Evolutionary conservation across 2,113 vertebrate genomes (phyloP).

Genomic region (Charadrius vociferus): DNA sequence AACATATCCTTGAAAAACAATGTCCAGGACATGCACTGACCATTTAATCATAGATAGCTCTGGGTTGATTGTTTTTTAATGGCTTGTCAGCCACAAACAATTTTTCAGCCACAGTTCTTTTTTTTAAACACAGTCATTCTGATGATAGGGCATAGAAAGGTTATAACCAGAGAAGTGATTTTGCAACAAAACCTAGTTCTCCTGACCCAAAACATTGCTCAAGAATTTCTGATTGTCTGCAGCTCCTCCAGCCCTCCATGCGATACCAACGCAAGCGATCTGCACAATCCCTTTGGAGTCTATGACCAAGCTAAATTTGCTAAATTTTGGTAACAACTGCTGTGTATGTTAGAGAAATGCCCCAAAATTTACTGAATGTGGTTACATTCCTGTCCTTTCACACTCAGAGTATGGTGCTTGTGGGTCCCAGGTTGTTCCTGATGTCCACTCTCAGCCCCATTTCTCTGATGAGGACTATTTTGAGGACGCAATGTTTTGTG

Average conservation of each 20-base stretch:
- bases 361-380: background rate
- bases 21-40: background rate
- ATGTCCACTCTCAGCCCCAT: background rate
- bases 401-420: background rate
- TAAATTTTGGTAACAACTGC: background rate
- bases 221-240: background rate
- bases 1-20: background rate
- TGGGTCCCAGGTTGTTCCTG: background rate
- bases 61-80: background rate
- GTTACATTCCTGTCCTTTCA: background rate
- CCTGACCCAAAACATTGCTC: background rate
- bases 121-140: background rate
- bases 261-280: rapidly evolving
- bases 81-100: background rate
- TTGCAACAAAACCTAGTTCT: background rate
- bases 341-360: background rate
- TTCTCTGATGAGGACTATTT: background rate
- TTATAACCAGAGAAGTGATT: background rate
- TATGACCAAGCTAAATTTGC: background rate
- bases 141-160: background rate
- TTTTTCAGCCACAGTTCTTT: background rate
- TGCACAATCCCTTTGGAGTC: background rate
- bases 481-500: background rate
- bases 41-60: background rate
- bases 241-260: background rate